Conservation (phyloP, 2,113 vertebrate genomes). For the Phalacrocorax aristotelis region DNA sequence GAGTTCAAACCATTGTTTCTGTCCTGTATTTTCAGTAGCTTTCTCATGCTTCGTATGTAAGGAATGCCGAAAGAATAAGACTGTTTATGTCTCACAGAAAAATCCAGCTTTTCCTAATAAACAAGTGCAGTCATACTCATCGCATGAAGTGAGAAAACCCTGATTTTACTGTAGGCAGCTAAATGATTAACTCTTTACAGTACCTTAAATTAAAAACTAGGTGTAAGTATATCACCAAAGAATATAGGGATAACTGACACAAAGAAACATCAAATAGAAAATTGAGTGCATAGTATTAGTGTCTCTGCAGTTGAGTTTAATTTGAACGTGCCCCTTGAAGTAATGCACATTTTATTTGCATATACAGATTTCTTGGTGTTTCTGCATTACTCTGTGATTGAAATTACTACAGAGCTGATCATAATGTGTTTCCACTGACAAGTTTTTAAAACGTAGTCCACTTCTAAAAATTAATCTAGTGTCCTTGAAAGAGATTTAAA, state of each 20-base stretch:
- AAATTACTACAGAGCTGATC: background rate
- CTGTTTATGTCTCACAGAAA: background rate
- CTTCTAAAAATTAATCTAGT: background rate
- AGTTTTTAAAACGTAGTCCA: background rate
- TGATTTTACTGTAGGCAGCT: background rate
- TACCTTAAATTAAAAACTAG: background rate
- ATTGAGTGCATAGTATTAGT: background rate
- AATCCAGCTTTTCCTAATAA: background rate
- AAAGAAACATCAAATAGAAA: background rate
- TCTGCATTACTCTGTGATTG: background rate
- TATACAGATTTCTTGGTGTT: background rate
- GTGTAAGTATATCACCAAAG: background rate
- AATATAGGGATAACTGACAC: background rate
- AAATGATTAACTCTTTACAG: background rate
- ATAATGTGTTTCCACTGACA: background rate
- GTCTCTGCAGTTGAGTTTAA: background rate
- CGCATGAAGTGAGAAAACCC: background rate
- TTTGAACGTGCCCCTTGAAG: background rate
- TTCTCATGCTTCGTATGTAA: constrained; percentile 45
- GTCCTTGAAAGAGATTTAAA: background rate
- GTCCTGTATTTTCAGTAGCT: background rate
- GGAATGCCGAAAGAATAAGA: constrained; percentile 11
- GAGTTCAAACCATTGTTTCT: background rate
- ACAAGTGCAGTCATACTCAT: background rate
- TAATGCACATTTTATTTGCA: background rate